phyloP scores from a whole-genome alignment of 2,797 vertebrate species.

The Crossoptilon crossoptilon region DNA sequence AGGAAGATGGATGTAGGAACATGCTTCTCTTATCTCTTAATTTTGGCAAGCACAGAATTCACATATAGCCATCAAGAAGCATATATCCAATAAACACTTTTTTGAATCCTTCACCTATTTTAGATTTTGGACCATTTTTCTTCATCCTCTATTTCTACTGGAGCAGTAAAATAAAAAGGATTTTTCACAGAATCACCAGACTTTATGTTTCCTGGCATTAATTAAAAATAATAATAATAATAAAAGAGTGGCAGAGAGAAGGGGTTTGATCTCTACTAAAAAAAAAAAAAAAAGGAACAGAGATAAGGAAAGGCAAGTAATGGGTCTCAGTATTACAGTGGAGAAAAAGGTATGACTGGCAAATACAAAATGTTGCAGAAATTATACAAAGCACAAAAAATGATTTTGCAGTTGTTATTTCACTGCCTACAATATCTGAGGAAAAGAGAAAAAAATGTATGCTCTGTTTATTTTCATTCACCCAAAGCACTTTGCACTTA shows the following conservation, averaged over 20 bases:
- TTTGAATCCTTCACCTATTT: neutral
- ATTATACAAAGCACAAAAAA: neutral
- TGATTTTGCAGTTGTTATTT: neutral
- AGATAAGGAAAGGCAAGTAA: neutral
- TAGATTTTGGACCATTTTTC: neutral
- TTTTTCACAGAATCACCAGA: neutral
- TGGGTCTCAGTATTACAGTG: neutral
- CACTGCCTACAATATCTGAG: neutral
- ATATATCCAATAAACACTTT: neutral
- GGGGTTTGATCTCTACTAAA: neutral
- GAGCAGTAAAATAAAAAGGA: neutral
- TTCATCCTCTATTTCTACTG: neutral
- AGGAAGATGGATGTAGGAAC: neutral
- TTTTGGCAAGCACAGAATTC: neutral
- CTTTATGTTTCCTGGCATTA: fast-evolving
- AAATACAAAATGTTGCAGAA: neutral
- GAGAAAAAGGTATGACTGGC: neutral
- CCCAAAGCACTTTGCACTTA: neutral
- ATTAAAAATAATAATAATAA: neutral
- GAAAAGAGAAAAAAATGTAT: neutral
- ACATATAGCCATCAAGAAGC: neutral
- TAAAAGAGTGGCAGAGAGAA: neutral
- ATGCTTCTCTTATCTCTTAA: neutral
- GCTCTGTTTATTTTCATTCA: neutral
- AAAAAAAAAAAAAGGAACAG: neutral